Evolutionary conservation across 2,113 vertebrate genomes (phyloP).

Genomic region (Petromus typicus): DNA sequence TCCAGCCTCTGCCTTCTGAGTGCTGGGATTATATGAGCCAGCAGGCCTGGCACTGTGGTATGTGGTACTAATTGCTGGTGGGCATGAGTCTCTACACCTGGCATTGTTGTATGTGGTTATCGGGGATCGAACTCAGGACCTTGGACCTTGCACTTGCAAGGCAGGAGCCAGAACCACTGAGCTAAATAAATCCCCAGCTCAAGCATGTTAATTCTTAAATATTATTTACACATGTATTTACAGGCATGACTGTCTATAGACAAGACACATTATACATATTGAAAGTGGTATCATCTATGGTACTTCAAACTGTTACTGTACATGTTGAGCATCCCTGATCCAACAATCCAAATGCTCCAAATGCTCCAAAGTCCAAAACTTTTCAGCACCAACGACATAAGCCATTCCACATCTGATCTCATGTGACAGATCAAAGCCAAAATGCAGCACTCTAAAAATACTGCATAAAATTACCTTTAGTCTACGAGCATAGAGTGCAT

Average conservation of each 20-base stretch:
- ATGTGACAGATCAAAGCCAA: not conserved
- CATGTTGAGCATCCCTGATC: not conserved
- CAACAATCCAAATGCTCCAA: not conserved
- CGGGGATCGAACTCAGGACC: too few relatives aligned
- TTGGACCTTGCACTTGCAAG: too few relatives aligned
- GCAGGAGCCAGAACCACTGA: too few relatives aligned
- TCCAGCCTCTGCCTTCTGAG: too few relatives aligned
- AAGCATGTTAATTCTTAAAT: conserved; percentile 46
- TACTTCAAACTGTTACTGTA: not conserved
- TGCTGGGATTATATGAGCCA: too few relatives aligned
- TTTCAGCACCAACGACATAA: not conserved
- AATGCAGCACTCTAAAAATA: not conserved
- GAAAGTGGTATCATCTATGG: not conserved
- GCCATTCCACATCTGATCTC: not conserved
- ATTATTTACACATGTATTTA: not conserved
- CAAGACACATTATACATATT: not conserved
- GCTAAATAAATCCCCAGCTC: too few relatives aligned
- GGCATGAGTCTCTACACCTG: too few relatives aligned
- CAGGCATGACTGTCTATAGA: not conserved
- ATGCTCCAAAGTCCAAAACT: not conserved
- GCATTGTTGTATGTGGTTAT: too few relatives aligned
- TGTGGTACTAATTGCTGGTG: too few relatives aligned
- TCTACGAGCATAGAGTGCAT: not conserved
- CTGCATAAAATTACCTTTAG: not conserved
- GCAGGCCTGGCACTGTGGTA: too few relatives aligned